Conservation (phyloP, 2,797 vertebrate species). For the Rhyacichthys aspro region DNA sequence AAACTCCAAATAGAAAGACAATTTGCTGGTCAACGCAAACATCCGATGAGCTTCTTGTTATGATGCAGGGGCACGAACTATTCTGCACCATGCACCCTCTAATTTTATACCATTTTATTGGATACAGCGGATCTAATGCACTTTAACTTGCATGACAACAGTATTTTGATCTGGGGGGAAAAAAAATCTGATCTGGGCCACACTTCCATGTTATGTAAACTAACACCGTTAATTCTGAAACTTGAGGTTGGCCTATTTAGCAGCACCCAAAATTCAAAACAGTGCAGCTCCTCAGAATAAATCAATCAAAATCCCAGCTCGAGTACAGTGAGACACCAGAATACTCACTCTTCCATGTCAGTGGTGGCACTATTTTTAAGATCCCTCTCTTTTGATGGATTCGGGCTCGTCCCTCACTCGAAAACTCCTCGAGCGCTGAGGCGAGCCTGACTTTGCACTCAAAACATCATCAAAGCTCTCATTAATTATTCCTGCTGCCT, state of each 20-base stretch:
- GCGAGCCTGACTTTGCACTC: conserved; percentile 27
- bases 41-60: no score
- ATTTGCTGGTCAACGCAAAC: no score
- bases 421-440: conserved; percentile 18
- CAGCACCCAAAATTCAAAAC: conserved; percentile 16
- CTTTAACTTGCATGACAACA: no score
- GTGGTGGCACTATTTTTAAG: conserved; percentile 32
- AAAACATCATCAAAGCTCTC: conserved; percentile 41
- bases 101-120: no score
- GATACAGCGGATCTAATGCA: no score
- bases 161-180: no score
- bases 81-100: no score
- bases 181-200: no score
- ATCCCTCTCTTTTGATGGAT: conserved; percentile 37
- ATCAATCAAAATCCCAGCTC: conserved; percentile 37
- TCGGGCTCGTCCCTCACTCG: conserved; percentile 4
- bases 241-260: conserved; percentile 40
- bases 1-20: no score
- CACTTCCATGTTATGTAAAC: no score
- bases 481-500: conserved; percentile 42
- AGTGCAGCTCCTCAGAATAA: neutral
- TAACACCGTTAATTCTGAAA: no score
- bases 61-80: no score
- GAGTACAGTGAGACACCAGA: conserved; percentile 6
- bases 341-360: conserved; percentile 26